Evolutionary conservation across 2,113 vertebrate genomes (phyloP).

Genomic region (Parus major): DNA sequence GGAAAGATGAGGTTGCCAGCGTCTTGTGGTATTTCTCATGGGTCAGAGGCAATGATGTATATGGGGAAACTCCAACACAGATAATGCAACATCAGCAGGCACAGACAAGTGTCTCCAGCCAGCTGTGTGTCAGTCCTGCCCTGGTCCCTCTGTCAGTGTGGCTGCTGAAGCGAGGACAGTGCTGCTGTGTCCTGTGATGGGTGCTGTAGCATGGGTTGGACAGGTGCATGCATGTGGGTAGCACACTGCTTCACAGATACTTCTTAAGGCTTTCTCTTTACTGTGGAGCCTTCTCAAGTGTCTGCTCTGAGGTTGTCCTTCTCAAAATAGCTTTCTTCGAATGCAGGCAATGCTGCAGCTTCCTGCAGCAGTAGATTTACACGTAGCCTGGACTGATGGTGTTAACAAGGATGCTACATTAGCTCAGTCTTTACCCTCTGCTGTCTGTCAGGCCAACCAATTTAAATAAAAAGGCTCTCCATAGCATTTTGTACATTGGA

Average conservation of each 20-base stretch:
- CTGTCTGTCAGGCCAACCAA: neutral
- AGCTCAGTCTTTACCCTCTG: neutral
- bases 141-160: rapidly evolving
- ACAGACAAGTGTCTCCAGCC: rapidly evolving
- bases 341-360: neutral
- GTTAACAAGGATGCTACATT: neutral
- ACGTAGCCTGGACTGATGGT: neutral
- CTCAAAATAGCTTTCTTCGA: neutral
- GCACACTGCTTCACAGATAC: rapidly evolving
- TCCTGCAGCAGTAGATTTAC: neutral
- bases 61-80: neutral
- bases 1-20: neutral
- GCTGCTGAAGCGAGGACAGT: rapidly evolving
- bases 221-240: neutral
- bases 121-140: neutral
- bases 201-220: neutral
- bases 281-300: neutral
- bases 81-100: neutral
- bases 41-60: neutral
- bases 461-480: neutral
- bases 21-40: neutral
- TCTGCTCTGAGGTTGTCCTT: neutral
- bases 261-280: neutral
- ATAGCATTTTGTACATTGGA: neutral
- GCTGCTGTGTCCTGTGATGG: neutral